Percentiles rank a stretch among this genome's conserved stretches.
phyloP scores from a whole-genome alignment of 2,113 vertebrate genomes.

The Bos taurus region ARS-UCD2.0 NC_037338.1:84081501-84082000 shows the following conservation, averaged over 20 bases:
- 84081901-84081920: neutral
- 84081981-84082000: no score
- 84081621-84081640: neutral
- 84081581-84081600: neutral
- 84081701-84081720: neutral
- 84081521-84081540: neutral
- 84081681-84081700: neutral
- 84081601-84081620: neutral
- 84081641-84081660: neutral
- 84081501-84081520: neutral
- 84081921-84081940: neutral
- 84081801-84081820: neutral
- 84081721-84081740: neutral
- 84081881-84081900: neutral
- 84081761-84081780: neutral
- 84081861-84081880: neutral
- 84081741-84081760: neutral
- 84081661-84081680: neutral
- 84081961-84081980: neutral
- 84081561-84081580: neutral
- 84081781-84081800: neutral
- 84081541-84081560: neutral
- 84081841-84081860: neutral
- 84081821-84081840: neutral
- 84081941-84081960: neutral